Evolutionary conservation across 2,113 vertebrate genomes (phyloP).

Genomic region (Urocynchramus pylzowi): DNA sequence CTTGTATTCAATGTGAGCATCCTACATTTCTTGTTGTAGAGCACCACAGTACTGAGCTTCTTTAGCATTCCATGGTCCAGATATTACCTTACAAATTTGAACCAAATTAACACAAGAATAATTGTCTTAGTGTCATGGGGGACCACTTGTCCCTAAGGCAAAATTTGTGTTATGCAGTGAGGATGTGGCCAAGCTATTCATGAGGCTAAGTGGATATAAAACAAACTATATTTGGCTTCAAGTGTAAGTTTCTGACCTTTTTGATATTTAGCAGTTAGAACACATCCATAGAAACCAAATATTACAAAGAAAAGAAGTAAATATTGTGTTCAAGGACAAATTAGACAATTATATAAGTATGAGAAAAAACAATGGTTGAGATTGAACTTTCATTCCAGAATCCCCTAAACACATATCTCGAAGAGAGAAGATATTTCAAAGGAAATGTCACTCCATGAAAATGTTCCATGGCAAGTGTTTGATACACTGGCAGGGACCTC

Average conservation of each 20-base stretch:
- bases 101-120: background rate
- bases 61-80: background rate
- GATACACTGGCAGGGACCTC: background rate
- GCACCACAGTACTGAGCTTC: background rate
- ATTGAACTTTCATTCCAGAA: background rate
- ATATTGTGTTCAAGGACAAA: background rate
- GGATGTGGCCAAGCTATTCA: background rate
- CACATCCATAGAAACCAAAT: background rate
- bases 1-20: no score
- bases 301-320: background rate
- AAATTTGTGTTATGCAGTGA: background rate
- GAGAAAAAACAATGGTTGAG: background rate
- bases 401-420: background rate
- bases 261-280: background rate
- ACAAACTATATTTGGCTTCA: background rate
- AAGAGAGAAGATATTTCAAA: background rate
- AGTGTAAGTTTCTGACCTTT: background rate
- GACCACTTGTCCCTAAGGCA: background rate
- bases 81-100: background rate
- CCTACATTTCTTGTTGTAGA: background rate
- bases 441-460: background rate
- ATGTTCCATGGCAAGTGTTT: background rate
- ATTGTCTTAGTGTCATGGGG: background rate
- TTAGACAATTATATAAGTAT: background rate
- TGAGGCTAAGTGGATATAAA: background rate